A percentile compares a stretch with the other conserved stretches of the same genome.
These are phyloP conservation scores for Eumerus sabulonum DNA, from an alignment of 2,888 invertebrate genomes.

Conservation along the genomic window DNA sequence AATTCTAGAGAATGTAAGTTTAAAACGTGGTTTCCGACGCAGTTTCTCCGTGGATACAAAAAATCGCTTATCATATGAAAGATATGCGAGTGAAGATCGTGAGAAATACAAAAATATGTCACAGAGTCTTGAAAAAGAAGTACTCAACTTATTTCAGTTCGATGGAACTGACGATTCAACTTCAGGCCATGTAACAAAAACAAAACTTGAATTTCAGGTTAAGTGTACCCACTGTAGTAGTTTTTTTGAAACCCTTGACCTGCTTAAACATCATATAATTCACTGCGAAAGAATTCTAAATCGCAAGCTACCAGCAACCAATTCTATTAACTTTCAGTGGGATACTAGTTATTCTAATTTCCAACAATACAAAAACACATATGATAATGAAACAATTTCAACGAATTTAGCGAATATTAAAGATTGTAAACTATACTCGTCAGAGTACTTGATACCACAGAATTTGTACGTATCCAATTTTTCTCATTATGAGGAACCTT, in stretches of 20 bases:
- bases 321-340: not conserved
- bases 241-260: conserved; percentile 90
- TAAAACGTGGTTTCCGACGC: conserved; percentile 82
- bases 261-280: conserved; percentile 88
- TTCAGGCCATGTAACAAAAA: conserved; percentile 79
- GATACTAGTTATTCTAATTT: conserved; percentile 34
- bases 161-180: conserved; percentile 86
- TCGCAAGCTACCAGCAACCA: too few species aligned
- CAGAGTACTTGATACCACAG: conserved; percentile 18
- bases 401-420: not conserved
- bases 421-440: conserved; percentile 6
- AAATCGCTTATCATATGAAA: too few species aligned
- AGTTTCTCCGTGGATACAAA: conserved; percentile 83
- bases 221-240: conserved; percentile 93
- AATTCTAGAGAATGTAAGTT: too few species aligned
- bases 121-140: conserved; percentile 66
- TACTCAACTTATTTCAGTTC: conserved; percentile 82
- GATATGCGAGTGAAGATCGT: conserved; percentile 3
- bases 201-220: conserved; percentile 81
- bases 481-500: not conserved
- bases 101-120: too few species aligned
- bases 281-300: conserved; percentile 86
- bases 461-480: conserved; percentile 11
- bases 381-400: not conserved
- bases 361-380: conserved; percentile 29